Conservation (phyloP, 2,888 invertebrate genomes). For the Homarus gammarus region DNA sequence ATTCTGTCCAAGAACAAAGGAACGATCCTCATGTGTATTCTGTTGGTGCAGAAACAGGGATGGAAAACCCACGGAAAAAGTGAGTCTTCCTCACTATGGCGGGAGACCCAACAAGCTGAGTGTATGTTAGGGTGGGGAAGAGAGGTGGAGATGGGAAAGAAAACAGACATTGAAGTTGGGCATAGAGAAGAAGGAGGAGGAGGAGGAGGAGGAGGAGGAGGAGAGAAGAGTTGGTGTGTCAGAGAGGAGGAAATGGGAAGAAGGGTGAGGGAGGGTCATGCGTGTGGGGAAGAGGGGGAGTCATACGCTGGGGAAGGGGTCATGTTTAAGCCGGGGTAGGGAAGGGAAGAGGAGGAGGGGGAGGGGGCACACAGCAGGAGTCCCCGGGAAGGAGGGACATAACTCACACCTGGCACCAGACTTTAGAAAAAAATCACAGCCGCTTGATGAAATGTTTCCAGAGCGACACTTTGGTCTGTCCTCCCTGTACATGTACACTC, state of each 20-base stretch:
- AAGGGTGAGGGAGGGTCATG: too few relatives aligned
- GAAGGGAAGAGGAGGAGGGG: not conserved
- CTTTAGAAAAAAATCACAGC: not conserved
- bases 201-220: too few relatives aligned
- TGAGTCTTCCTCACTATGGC: too few relatives aligned
- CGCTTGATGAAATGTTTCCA: constrained; percentile 2
- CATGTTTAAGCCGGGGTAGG: not conserved
- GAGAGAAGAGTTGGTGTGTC: too few relatives aligned
- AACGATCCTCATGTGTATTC: too few relatives aligned
- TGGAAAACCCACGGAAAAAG: too few relatives aligned
- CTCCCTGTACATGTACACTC: not conserved
- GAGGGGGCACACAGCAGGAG: not conserved
- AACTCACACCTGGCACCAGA: constrained; percentile 2
- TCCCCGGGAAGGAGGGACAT: not conserved
- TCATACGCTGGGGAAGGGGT: not conserved
- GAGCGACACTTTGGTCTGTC: not conserved
- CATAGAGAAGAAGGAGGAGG: not conserved
- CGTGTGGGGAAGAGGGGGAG: too few relatives aligned
- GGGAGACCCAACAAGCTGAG: too few relatives aligned
- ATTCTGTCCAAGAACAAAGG: too few relatives aligned
- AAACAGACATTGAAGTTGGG: not conserved
- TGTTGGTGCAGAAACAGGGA: too few relatives aligned
- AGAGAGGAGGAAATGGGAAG: not conserved
- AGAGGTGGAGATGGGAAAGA: not conserved
- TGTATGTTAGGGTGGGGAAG: not conserved